phyloP scores from a whole-genome alignment of 2,888 invertebrate species.

The Tetrapedia diversipes region DNA sequence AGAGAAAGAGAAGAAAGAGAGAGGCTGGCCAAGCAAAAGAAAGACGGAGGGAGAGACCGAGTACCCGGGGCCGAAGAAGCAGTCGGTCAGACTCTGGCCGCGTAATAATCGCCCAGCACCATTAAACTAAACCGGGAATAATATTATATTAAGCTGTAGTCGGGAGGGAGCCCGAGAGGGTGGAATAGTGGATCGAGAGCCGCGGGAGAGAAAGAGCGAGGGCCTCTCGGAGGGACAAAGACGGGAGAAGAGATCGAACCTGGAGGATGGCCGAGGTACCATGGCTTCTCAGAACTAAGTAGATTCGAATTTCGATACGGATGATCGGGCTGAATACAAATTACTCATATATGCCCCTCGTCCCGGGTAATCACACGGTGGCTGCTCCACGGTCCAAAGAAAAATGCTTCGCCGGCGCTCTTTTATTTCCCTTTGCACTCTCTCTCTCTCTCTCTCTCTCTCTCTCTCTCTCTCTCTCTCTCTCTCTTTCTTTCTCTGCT shows the following conservation, averaged over 20 bases:
- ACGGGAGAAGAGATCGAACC: slow-evolving; percentile 61
- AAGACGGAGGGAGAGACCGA: slow-evolving; percentile 20
- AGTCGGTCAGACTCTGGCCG: slow-evolving; percentile 75
- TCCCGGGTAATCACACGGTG: slow-evolving; percentile 82
- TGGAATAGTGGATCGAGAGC: slow-evolving; percentile 66
- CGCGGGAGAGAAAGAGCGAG: slow-evolving; percentile 44
- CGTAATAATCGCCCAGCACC: slow-evolving; percentile 82
- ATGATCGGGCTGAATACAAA: slow-evolving; percentile 83
- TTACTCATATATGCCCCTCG: slow-evolving; percentile 82
- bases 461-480: slow-evolving; percentile 29
- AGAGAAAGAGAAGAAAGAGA: slow-evolving; percentile 6
- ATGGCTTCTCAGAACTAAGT: slow-evolving; percentile 83
- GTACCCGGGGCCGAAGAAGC: slow-evolving; percentile 72
- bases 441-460: slow-evolving; percentile 45
- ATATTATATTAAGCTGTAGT: slow-evolving; percentile 82
- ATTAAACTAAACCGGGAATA: slow-evolving; percentile 83
- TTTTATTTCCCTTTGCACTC: slow-evolving; percentile 69
- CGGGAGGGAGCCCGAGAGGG: slow-evolving; percentile 65
- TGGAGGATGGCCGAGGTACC: slow-evolving; percentile 67
- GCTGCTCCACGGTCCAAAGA: slow-evolving; percentile 80
- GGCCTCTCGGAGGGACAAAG: slow-evolving; percentile 22
- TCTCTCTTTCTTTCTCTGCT: not conserved
- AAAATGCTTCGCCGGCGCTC: slow-evolving; percentile 75
- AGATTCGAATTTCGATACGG: slow-evolving; percentile 83
- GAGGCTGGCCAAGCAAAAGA: slow-evolving; percentile 23